Conservation (phyloP, 2,888 invertebrate species). For the Sthenelais limicola region DNA sequence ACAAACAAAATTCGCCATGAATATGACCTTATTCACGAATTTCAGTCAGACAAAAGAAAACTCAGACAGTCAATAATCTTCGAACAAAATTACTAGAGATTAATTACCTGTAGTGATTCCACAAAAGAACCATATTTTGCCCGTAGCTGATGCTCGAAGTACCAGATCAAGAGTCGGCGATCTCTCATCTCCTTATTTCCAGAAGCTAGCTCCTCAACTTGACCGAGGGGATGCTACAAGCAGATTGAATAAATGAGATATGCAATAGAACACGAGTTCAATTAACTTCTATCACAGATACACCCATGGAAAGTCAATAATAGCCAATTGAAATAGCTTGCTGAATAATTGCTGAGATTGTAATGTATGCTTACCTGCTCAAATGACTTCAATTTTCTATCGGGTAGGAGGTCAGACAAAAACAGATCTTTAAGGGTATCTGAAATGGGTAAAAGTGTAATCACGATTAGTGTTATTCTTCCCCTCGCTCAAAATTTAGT, state of each 20-base stretch:
- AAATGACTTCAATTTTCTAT: constrained; percentile 69
- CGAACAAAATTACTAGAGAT: too few species aligned
- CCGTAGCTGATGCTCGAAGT: constrained; percentile 91
- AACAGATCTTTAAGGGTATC: constrained; percentile 86
- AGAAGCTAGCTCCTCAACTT: constrained; percentile 73
- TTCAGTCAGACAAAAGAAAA: too few species aligned
- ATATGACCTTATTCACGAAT: too few species aligned
- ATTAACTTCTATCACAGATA: too few species aligned
- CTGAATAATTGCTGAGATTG: too few species aligned
- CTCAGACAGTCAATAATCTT: too few species aligned
- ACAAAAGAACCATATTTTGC: constrained; percentile 82
- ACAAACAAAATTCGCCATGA: too few species aligned
- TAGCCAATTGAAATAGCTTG: too few species aligned
- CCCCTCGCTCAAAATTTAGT: too few species aligned
- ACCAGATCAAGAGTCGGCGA: constrained; percentile 78
- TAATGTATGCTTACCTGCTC: constrained; percentile 68
- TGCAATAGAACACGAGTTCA: too few species aligned
- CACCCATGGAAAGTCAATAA: too few species aligned
- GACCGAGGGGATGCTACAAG: constrained; percentile 69
- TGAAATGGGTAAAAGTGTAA: constrained; percentile 73
- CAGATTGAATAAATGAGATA: neutral
- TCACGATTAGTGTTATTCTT: too few species aligned
- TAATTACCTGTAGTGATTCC: constrained; percentile 77
- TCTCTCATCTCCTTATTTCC: constrained; percentile 75
- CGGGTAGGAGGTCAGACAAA: constrained; percentile 77